A percentile compares a stretch with the other conserved stretches of the same genome.
Evolutionary conservation across 2,113 vertebrate species (phyloP).

Genomic region (Chascanopsetta lugubris): DNA sequence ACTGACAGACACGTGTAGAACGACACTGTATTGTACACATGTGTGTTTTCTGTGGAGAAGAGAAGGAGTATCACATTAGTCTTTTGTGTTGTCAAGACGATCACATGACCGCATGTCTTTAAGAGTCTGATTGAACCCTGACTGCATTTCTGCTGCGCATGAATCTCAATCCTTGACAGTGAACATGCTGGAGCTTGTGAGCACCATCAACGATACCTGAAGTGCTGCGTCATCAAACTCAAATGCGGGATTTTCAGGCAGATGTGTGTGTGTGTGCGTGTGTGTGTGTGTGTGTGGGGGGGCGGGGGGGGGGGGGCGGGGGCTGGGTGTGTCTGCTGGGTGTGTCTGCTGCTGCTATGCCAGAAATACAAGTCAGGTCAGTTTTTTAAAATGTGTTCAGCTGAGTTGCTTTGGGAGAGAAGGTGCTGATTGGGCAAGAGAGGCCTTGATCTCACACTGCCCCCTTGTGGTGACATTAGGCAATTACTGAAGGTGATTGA

Average conservation of each 20-base stretch:
- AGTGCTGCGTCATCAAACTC: not conserved
- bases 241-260: no score
- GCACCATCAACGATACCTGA: not conserved
- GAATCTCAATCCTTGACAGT: not conserved
- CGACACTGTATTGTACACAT: no score
- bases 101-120: no score
- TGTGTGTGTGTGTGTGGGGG: no score
- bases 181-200: not conserved
- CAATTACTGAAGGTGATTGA: not conserved
- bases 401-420: not conserved
- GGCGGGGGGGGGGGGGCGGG: no score
- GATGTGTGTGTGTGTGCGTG: no score
- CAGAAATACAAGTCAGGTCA: slow-evolving; percentile 59
- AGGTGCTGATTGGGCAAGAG: not conserved
- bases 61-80: no score
- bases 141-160: no score
- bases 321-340: no score
- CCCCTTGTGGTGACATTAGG: slow-evolving; percentile 31
- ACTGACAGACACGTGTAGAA: no score
- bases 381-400: slow-evolving; percentile 32
- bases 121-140: not conserved
- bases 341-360: slow-evolving; percentile 38
- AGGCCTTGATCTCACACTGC: slow-evolving; percentile 11
- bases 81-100: no score
- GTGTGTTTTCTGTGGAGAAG: no score